These are phyloP conservation scores for Shinisaurus crocodilurus DNA, from an alignment of 2,113 vertebrate species.

Conservation along the genomic window DNA sequence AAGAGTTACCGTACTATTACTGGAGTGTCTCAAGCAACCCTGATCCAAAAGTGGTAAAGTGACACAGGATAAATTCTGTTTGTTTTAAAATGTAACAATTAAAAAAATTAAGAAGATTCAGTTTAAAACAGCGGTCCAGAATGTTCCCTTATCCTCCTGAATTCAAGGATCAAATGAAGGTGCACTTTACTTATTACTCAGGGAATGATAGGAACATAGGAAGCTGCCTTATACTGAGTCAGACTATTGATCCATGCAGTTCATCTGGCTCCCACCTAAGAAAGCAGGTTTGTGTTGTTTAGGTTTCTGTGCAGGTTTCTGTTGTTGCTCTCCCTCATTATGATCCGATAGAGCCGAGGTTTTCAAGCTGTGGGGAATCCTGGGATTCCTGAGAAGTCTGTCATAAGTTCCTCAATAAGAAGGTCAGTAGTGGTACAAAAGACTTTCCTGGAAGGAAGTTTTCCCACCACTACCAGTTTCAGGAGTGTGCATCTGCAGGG, in stretches of 20 bases:
- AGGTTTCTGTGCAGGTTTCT: background rate
- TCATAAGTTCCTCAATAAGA: background rate
- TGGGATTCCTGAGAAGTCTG: background rate
- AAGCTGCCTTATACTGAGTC: no score
- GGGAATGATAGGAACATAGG: constrained; percentile 37
- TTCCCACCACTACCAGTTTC: background rate
- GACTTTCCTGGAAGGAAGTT: background rate
- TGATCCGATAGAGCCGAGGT: background rate
- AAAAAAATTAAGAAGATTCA: constrained; percentile 49
- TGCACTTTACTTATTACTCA: constrained; percentile 51
- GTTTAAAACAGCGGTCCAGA: constrained; percentile 50
- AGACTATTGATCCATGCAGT: no score
- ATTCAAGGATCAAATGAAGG: constrained; percentile 49
- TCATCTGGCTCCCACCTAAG: background rate
- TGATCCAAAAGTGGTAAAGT: constrained; percentile 53
- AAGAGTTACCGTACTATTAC: background rate
- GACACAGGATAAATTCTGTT: constrained; percentile 55
- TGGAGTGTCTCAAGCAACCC: constrained; percentile 46
- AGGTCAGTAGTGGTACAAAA: background rate
- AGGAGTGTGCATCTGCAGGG: background rate
- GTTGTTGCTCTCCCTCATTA: background rate
- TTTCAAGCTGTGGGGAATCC: background rate
- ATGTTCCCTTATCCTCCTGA: constrained; percentile 43
- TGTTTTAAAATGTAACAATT: constrained; percentile 60
- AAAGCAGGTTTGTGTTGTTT: no score